These are phyloP conservation scores for Halichondria panicea DNA, from an alignment of 37 sponge, comb jelly and placozoan species.

Conservation along the genomic window DNA sequence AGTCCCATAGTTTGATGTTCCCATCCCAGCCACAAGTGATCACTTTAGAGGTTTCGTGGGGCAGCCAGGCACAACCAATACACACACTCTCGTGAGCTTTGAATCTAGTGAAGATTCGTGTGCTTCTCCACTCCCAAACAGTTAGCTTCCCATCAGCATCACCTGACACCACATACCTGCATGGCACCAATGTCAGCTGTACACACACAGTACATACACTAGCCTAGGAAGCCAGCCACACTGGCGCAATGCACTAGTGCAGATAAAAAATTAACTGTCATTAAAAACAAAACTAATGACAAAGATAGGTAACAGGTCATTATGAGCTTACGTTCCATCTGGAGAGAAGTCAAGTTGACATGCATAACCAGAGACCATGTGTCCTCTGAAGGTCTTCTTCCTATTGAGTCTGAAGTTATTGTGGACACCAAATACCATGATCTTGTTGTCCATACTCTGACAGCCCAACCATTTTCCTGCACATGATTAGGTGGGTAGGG, in stretches of 20 bases:
- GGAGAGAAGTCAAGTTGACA: slow-evolving; percentile 97
- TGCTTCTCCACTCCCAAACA: slow-evolving; percentile 98
- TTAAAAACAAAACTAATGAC: background rate
- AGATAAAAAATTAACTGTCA: background rate
- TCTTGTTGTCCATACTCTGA: slow-evolving; percentile 96
- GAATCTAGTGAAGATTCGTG: slow-evolving; percentile 83
- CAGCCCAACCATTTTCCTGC: slow-evolving; percentile 96
- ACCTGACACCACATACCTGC: slow-evolving; percentile 83
- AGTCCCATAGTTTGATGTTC: slow-evolving; percentile 95
- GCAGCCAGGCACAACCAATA: slow-evolving; percentile 93
- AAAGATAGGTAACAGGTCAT: too few species aligned
- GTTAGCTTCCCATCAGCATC: slow-evolving; percentile 91
- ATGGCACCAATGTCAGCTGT: too few species aligned
- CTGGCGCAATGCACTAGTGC: too few species aligned
- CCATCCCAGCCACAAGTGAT: slow-evolving; percentile 99
- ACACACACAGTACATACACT: too few species aligned
- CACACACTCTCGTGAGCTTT: slow-evolving; percentile 97
- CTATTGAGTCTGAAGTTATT: slow-evolving; percentile 91
- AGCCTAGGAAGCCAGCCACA: too few species aligned
- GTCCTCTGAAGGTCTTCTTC: slow-evolving; percentile 95
- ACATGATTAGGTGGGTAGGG: background rate
- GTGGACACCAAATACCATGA: slow-evolving; percentile 83
- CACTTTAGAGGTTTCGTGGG: slow-evolving; percentile 97
- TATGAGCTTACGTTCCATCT: slow-evolving; percentile 73
- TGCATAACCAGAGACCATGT: slow-evolving; percentile 99